Evolutionary conservation across 2,888 invertebrate species (phyloP), one percentile per base, ranked within the genome.

Genomic region (Platycnemis pennipes): DNA sequence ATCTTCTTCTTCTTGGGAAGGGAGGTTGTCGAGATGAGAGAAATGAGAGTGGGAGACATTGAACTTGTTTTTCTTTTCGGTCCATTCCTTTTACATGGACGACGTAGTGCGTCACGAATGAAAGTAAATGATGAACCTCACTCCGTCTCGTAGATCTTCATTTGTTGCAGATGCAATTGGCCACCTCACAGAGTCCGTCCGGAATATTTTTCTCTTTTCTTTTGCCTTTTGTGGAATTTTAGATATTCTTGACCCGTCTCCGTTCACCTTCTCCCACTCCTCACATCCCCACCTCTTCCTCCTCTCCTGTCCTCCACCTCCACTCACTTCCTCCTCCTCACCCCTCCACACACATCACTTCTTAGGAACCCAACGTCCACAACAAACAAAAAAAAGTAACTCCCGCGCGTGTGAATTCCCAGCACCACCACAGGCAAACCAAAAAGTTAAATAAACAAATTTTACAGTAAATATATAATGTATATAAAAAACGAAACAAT

Each of bases 371-470:
- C 89, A 89, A 89, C 91, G 56, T 45, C 91, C 91, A 69, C 44
- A 89, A 89, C 56, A 89, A 86, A 87, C 77, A 77, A 37, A 77
- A 63, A 63, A 63, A 16, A 49, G 7, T 44, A 53, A 89, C 63
- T 91, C 91, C 91, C 91, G 49, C 91, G 56, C 44, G 69, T 91
- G 91, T 91, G 44, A 91, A 91, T 91, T 91, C 91, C 91, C 91
- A 91, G 91, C 91, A 91, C 91, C 91, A 91, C 91, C 63, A 91
- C 91, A 89, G 89, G 89, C 89, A 91, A 91, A 63, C 91, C 91
- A 91, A 91, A 91, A 91, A 91, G 91, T 91, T 91, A 91, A 91
- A 91, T 63, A 91, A 91, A 91, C 91, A 91, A 91, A 69, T 69
- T 56, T 56, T 91, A 91, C 91, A 91, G 56, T 42, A 91, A 63